Evolutionary conservation across 2,797 vertebrate genomes (phyloP), one percentile per base, ranked within the genome.

Genomic region (Percopsis omiscomaycus): DNA sequence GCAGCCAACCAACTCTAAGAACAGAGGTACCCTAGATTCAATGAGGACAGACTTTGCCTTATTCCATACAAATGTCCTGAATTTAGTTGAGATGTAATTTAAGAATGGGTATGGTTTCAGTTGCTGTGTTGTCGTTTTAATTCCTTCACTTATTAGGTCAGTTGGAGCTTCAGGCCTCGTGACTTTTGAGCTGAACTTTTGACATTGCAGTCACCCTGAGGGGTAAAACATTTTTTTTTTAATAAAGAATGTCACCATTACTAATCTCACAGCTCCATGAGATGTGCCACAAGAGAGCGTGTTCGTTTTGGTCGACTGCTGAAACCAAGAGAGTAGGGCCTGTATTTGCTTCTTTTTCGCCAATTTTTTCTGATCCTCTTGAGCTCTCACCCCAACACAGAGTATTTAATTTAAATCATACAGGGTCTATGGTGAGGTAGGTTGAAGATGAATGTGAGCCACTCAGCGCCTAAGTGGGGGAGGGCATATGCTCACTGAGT

Each of bases 31-130:
- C 37, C 55, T 56, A 61, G 47, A 13, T 64, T 77, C 54, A 69
- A 53, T 69, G 29, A n/a, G 4, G 74, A 69, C 67, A 70, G 69
- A 72, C 52, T 30, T 22, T 29, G 49, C 13, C 62, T 68, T 73
- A 56, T 51, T 76, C 64, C 70, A 64, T 69, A 72, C 69, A 57
- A 67, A 55, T 68, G 63, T 70, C 54, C 54, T 46, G 75, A 78
- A 78, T 85, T 89, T 81, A 79, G 71, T 68, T 78, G 61, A 71
- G 76, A 75, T 12, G 51, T 73, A 62, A 79, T 80, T 61, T 55
- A 50, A 52, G 72, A 22, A 13, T 11, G 29, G 65, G 55, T 29
- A 0, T 49, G 64, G 74, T 75, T 51, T 67, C 61, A 16, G 57
- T 55, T 57, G 53, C 42, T 14, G 44, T 45, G 11, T 45, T 45